These are phyloP conservation scores for Oreohelix idahoensis DNA, from an alignment of 1,140 invertebrate genomes.

Conservation along the genomic window DNA sequence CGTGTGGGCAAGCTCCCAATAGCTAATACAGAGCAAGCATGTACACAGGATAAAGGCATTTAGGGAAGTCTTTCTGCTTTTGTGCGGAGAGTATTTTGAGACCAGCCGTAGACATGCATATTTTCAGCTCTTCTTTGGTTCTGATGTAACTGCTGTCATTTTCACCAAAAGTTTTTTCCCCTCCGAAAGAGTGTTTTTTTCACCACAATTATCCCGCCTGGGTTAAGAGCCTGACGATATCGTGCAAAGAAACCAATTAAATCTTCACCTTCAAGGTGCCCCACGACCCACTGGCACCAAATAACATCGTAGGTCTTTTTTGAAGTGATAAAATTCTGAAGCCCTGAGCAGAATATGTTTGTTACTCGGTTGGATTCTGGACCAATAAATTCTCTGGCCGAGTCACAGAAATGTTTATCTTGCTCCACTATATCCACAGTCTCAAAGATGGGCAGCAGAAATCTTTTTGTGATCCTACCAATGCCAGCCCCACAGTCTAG, in stretches of 20 bases:
- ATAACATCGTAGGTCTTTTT: conserved; percentile 90
- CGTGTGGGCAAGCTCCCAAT: not conserved
- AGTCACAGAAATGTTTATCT: conserved; percentile 87
- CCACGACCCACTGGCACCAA: conserved; percentile 98
- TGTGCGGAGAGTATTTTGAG: conserved; percentile 84
- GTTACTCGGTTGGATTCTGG: conserved; percentile 62
- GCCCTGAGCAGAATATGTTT: conserved; percentile 63
- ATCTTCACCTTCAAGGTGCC: conserved; percentile 91
- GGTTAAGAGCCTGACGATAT: conserved; percentile 81
- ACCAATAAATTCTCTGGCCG: conserved; percentile 78
- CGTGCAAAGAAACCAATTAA: conserved; percentile 86
- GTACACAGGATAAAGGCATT: conserved; percentile 91
- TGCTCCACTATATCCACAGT: conserved; percentile 96
- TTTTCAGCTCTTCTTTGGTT: conserved; percentile 75
- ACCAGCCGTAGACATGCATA: conserved; percentile 83
- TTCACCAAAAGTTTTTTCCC: conserved; percentile 82
- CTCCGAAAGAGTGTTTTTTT: conserved; percentile 92
- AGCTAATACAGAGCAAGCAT: conserved; percentile 91
- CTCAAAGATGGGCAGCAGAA: conserved; percentile 89
- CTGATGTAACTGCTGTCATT: conserved; percentile 94
- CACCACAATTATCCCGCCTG: conserved; percentile 88
- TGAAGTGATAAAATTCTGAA: conserved; percentile 87
- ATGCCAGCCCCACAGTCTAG: conserved; percentile 98
- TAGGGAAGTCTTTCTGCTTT: conserved; percentile 92
- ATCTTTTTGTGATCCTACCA: conserved; percentile 91